Conservation (phyloP, 2,797 vertebrate genomes). For the Macropodus opercularis region DNA sequence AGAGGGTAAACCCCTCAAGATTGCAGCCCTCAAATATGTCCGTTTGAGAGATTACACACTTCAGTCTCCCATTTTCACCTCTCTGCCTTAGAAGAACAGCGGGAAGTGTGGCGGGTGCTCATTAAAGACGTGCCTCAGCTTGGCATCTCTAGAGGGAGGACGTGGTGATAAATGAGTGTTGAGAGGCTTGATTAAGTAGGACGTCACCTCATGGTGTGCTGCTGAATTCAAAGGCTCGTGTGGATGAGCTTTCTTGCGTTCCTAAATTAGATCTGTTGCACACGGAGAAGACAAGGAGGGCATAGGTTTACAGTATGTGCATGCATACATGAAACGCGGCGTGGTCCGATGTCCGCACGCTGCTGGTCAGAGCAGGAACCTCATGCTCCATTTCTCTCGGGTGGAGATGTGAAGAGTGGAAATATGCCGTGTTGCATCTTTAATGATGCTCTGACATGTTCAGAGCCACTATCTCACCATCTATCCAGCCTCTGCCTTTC, state of each 20-base stretch:
- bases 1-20: slow-evolving; percentile 64
- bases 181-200: slow-evolving; percentile 54
- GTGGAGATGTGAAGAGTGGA: slow-evolving; percentile 66
- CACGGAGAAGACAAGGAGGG: neutral
- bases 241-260: slow-evolving; percentile 20
- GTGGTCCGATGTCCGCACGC: slow-evolving; percentile 60
- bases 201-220: slow-evolving; percentile 41
- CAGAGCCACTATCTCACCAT: slow-evolving; percentile 55
- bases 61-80: slow-evolving; percentile 72
- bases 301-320: slow-evolving; percentile 1
- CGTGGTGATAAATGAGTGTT: slow-evolving; percentile 60
- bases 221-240: slow-evolving; percentile 24
- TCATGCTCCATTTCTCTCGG: slow-evolving; percentile 67
- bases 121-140: slow-evolving; percentile 61
- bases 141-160: slow-evolving; percentile 61
- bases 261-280: neutral
- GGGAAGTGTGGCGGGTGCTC: slow-evolving; percentile 46
- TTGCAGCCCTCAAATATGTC: slow-evolving; percentile 57
- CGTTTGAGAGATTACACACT: slow-evolving; percentile 65
- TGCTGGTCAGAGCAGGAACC: slow-evolving; percentile 54
- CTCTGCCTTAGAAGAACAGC: slow-evolving; percentile 47
- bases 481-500: slow-evolving; percentile 35
- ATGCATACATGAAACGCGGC: slow-evolving; percentile 37
- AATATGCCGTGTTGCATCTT: slow-evolving; percentile 75
- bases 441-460: slow-evolving; percentile 78